Evolutionary conservation across 1,140 invertebrate species (phyloP), one percentile per base, ranked within the genome.

Genomic region (Ceratina calcarata): DNA sequence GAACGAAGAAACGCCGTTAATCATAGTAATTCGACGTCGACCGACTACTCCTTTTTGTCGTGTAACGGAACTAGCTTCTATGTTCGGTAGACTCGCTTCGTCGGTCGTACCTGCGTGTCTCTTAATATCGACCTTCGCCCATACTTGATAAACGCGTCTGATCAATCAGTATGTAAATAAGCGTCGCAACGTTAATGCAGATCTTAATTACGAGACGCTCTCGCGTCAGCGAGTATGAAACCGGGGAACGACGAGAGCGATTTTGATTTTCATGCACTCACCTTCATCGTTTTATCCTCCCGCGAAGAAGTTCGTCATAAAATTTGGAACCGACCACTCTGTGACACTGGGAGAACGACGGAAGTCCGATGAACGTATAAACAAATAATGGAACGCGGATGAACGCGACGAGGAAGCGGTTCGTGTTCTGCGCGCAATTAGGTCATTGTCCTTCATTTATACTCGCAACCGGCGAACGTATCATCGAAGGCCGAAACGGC

Each of bases 381-480:
- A 12, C 12, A 22, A 69, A 15, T 8, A n/a, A 16, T 13, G n/a
- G 8, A 55, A 3, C 51, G n/a, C 66, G 49, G 66, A 32, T 66
- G 69, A 24, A 58, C 45, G 55, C 49, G 10, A 15, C 68, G 73
- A 89, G 85, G 88, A 90, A 91, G 89, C 90, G 88, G 87, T 86
- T 83, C 84, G 85, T 87, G 87, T 90, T 92, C 91, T 92, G 90
- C 84, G 86, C 88, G 79, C 91, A 92, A 92, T 91, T 92, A 91
- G 91, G 91, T 92, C 91, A 92, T 91, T 91, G 90, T 91, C 90
- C 90, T 91, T 90, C 90, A 91, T 92, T 91, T 92, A 92, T 92
- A 92, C 90, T 87, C 85, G 77, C 65, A 81, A 82, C 82, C 67
- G 69, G 80, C 73, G 85, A 82, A 86, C 77, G 89, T 85, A 87